Evolutionary conservation across 2,797 vertebrate species (phyloP).

Genomic region (Phoebastria nigripes): DNA sequence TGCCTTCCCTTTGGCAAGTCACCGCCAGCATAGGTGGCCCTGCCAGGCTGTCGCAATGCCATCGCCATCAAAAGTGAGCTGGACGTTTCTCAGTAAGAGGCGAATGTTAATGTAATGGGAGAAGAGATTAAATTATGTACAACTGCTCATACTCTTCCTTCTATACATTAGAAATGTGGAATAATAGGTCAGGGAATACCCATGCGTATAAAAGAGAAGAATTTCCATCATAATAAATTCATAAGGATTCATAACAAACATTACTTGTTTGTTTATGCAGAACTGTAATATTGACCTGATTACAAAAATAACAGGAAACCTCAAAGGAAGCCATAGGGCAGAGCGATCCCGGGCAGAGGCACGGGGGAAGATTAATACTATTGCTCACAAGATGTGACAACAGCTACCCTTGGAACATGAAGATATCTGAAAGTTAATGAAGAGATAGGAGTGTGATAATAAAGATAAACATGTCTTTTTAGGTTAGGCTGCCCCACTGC

Average conservation of each 20-base stretch:
- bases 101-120: not conserved
- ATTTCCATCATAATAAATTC: conserved; percentile 5
- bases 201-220: not conserved
- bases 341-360: not conserved
- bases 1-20: not conserved
- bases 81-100: not conserved
- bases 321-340: not conserved
- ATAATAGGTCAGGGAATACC: not conserved
- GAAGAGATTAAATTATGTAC: not conserved
- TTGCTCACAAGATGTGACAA: conserved; percentile 51
- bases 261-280: not conserved
- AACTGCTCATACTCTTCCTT: not conserved
- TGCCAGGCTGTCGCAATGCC: not conserved
- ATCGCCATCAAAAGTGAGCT: rapidly evolving
- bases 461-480: conserved; percentile 43
- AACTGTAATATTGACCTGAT: conserved; percentile 15
- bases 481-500: conserved; percentile 16
- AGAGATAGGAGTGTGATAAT: conserved; percentile 49
- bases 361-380: not conserved
- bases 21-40: rapidly evolving
- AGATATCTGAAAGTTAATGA: conserved; percentile 59
- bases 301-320: not conserved
- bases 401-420: conserved; percentile 49
- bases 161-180: not conserved
- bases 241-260: not conserved